Base-by-base conservation (phyloP, 2,888 invertebrate species). In the Drosophila percnosoma region DNA sequence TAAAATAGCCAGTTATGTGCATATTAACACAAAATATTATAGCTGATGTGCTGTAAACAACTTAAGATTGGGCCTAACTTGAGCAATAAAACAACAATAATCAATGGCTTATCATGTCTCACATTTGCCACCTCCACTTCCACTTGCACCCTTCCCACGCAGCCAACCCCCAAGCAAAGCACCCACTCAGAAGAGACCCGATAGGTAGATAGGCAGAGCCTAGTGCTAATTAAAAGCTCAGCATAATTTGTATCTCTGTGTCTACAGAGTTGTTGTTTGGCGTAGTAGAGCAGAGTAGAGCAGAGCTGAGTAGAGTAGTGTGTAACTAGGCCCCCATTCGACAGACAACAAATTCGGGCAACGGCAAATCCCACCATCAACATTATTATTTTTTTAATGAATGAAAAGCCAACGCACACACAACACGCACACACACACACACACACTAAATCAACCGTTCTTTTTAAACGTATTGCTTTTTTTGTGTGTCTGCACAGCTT, bases 161-260 rank as follows among this genome's bases (percentile, higher is more conserved):
- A 27, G 7, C 7, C 40, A 15, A 38, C 40, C 29, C 21, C 38
- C 29, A 29, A 45, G 45, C 29, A 29, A 45, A 24, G 15, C 45
- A 45, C 29, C 49, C 18, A 48, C 24, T 45, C 33, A 5, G 24
- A 33, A 57, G 10, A n/a, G 40, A 40, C 40, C n/a, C 40, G 40
- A 45, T 21, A 42, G 11, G n/a, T 11, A n/a, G 4, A 24, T 27
- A 27, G 54, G 31, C 42, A 31, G 18, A 53, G 29, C 48, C 29
- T n/a, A 49, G 68, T 71, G 84, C 73, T 81, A 82, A 87, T 82
- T 87, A 82, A 85, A 75, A 82, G 83, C 75, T 70, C 68, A 67
- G 65, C 80, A 82, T 80, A 86, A 85, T 85, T 78, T 82, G 21
- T 45, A 24, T 8, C 15, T 15, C 21, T 8, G 1, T 24, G 8